These are phyloP conservation scores for Smutsia gigantea DNA, from an alignment of 2,797 vertebrate species.

Conservation along the genomic window DNA sequence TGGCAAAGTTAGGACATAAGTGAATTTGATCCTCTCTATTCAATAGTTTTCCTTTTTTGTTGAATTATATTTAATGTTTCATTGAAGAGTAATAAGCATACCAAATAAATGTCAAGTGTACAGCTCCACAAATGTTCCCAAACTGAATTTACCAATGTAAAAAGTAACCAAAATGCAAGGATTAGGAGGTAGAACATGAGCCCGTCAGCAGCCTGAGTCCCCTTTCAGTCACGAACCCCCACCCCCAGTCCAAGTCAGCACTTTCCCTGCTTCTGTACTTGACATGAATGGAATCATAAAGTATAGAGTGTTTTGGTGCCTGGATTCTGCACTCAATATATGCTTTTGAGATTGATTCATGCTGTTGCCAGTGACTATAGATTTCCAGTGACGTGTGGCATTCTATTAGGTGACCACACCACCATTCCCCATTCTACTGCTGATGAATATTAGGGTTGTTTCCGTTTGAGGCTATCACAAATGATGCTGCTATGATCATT, in stretches of 20 bases:
- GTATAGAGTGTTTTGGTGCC: background rate
- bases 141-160: background rate
- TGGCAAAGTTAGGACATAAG: background rate
- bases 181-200: background rate
- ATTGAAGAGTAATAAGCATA: background rate
- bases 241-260: accelerated
- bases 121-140: background rate
- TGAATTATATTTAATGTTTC: background rate
- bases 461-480: background rate
- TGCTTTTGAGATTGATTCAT: background rate
- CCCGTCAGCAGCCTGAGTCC: background rate
- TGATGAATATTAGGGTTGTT: background rate
- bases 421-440: background rate
- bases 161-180: background rate
- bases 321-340: background rate
- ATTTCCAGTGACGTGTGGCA: background rate
- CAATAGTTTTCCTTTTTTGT: background rate
- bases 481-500: background rate
- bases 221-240: background rate
- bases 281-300: background rate
- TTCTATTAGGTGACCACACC: background rate
- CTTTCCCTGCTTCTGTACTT: background rate
- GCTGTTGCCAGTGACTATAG: background rate
- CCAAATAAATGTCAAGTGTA: background rate
- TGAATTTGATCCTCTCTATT: background rate